Conservation (phyloP, 1,140 invertebrate genomes). For the Chelonus insularis region DNA sequence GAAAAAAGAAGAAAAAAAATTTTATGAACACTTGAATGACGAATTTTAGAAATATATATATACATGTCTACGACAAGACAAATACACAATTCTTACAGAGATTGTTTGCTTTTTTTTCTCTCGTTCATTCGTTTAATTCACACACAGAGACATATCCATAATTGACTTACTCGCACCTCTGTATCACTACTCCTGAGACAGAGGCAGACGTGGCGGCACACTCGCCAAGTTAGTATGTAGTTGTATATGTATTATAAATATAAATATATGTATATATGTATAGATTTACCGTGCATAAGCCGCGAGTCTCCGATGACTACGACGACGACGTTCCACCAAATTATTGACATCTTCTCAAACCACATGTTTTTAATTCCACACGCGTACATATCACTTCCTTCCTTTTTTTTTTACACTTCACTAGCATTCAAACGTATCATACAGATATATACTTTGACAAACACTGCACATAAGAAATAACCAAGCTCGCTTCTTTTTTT, state of each 20-base stretch:
- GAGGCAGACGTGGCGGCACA: slow-evolving; percentile 20
- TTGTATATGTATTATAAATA: too few relatives aligned
- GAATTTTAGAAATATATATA: too few relatives aligned
- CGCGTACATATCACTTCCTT: slow-evolving; percentile 23
- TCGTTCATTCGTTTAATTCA: slow-evolving; percentile 8
- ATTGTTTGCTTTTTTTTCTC: neutral
- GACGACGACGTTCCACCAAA: slow-evolving; percentile 31
- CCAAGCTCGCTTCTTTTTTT: neutral
- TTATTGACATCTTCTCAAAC: slow-evolving; percentile 47
- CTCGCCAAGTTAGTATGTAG: slow-evolving; percentile 24
- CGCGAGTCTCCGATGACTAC: slow-evolving; percentile 11
- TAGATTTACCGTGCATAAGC: slow-evolving; percentile 13
- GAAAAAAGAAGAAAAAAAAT: neutral
- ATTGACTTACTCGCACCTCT: neutral
- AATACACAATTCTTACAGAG: neutral
- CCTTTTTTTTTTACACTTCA: slow-evolving; percentile 3
- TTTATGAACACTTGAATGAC: too few relatives aligned
- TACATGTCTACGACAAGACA: neutral
- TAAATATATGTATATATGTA: slow-evolving; percentile 20
- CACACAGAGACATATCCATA: neutral
- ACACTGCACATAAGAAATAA: neutral
- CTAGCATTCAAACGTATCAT: neutral
- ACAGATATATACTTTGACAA: neutral
- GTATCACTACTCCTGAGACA: slow-evolving; percentile 3
- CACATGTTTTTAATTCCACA: slow-evolving; percentile 25